A percentile compares a stretch with the other conserved stretches of the same genome.
These are phyloP conservation scores for Monodelphis domestica DNA, from an alignment of 2,797 vertebrate genomes.

Conservation along the genomic window DNA sequence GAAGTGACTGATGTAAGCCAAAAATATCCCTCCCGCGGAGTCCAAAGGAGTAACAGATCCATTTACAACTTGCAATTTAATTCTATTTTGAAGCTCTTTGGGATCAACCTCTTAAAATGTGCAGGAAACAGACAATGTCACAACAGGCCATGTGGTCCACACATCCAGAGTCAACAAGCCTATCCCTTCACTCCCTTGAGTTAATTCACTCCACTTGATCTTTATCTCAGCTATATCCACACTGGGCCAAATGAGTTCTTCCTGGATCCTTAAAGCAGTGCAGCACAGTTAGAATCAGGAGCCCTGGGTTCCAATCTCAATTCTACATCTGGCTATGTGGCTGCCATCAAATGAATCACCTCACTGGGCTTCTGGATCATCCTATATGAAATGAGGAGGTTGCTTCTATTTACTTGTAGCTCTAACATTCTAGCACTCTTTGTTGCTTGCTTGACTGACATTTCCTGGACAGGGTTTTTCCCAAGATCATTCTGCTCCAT, in stretches of 20 bases:
- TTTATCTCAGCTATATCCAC: neutral
- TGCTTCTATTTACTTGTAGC: neutral
- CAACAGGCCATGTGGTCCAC: neutral
- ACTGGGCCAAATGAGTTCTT: neutral
- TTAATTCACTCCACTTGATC: neutral
- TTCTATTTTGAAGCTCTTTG: conserved; percentile 80
- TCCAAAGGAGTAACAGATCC: conserved; percentile 70
- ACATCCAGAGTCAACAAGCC: neutral
- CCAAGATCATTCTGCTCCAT: neutral
- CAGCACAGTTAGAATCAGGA: neutral
- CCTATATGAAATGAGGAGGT: neutral
- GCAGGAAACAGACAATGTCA: neutral
- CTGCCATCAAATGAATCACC: neutral
- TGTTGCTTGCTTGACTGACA: neutral
- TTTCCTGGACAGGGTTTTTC: neutral
- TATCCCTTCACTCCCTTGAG: neutral
- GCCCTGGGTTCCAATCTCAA: neutral
- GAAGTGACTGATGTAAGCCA: conserved; percentile 38
- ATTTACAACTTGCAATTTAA: conserved; percentile 72
- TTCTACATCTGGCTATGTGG: too few species aligned
- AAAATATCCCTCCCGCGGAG: conserved; percentile 31
- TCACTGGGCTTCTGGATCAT: neutral
- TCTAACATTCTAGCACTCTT: neutral
- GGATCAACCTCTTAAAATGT: neutral
- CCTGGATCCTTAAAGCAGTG: neutral